phyloP scores from a whole-genome alignment of 2,888 invertebrate species.

The Temnothorax rugatulus region DNA sequence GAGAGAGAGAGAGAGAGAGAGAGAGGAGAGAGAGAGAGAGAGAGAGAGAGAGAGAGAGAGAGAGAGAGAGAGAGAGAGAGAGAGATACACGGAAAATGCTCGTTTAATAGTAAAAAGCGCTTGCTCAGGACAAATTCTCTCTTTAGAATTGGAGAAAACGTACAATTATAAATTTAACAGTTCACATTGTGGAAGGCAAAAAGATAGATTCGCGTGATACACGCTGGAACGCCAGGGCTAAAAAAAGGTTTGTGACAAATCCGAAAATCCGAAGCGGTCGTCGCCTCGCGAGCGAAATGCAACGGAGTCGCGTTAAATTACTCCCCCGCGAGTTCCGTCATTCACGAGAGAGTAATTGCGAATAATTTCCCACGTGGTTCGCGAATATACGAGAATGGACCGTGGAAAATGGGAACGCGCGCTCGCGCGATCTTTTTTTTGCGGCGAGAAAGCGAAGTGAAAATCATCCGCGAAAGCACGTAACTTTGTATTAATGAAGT shows the following conservation, averaged over 20 bases:
- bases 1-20: background rate
- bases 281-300: background rate
- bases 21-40: background rate
- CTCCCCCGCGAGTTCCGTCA: conserved; percentile 5
- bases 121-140: background rate
- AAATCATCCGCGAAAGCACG: conserved; percentile 53
- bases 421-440: conserved; percentile 21
- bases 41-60: background rate
- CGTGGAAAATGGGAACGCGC: conserved; percentile 49
- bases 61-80: background rate
- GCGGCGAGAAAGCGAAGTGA: conserved; percentile 48
- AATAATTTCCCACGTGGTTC: conserved; percentile 40
- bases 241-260: background rate
- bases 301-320: background rate
- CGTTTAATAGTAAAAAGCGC: background rate
- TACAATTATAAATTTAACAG: conserved; percentile 1
- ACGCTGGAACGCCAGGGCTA: background rate
- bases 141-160: background rate
- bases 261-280: background rate
- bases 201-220: background rate
- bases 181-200: background rate
- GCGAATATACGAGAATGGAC: conserved; percentile 35
- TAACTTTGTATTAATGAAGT: conserved; percentile 36
- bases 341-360: conserved; percentile 30
- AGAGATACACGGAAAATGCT: background rate